Base-by-base conservation (phyloP, 2,797 vertebrate species). In the Macropodus opercularis region DNA sequence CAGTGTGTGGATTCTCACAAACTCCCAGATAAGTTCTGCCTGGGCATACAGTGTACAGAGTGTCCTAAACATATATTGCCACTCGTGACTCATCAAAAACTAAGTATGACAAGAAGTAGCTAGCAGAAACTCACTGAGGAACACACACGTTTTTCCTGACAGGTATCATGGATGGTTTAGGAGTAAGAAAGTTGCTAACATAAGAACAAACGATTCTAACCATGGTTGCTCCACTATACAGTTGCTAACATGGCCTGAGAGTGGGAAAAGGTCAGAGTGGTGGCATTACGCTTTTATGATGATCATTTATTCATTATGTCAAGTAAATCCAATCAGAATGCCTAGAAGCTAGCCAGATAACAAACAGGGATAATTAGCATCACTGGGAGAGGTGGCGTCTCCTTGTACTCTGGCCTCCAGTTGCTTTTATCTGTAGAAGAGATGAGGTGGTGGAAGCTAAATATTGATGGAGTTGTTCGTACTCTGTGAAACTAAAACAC, bases 231-330 rank as follows among this genome's bases (percentile, higher is more conserved):
- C 69, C 72, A 73, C 62, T 67, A 75, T 85, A 76, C 77, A 75
- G 79, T 75, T 59, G 58, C 87, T 72, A 75, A 71, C 87, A 79
- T 70, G 63, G 83, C 74, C 60, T 72, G 75, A 77, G 85, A 81
- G 61, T 80, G 66, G 72, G 72, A 74, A 88, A 86, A 86, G 90
- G 90, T 92, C 84, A 88, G 76, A 26, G 43, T 72, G 84, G 79
- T 84, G 81, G 60, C 80, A 92, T 93, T 91, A 93, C 76, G 68
- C 63, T 92, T 93, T 93, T 72, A 93, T 92, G 89, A 83, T 43
- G 56, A 91, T 93, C 64, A 91, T 91, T 92, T 93, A 93, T 93
- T 93, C 89, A 93, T 91, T 86, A 90, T 90, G 89, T 90, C 85
- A 91, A 89, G 88, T 80, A 91, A 90, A 90, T 85, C 89, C 86